Base-by-base conservation (phyloP, 2,888 invertebrate species). In the Matsumyia berberina region DNA sequence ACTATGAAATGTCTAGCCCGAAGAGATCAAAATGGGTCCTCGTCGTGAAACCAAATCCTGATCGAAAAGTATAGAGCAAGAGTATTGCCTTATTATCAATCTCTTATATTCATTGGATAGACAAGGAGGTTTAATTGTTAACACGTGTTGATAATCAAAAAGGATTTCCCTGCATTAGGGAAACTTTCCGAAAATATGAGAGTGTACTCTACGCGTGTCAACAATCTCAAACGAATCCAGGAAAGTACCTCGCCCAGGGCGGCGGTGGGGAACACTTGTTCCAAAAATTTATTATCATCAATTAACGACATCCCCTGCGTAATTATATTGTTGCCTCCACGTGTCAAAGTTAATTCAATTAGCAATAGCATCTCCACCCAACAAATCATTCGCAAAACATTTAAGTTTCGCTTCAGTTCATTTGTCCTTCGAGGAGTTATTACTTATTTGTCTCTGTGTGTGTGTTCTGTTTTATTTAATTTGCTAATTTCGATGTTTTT, bases 301-400 rank as follows among this genome's bases (percentile, higher is more conserved):
- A 62, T 44, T 46, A 62, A 46, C 44, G 46, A 62, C 12, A 62
- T 58, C 39, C 39, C 24, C 19, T 12, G 39, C 58, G 19, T 58
- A 58, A 39, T 62, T 31, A 44, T 12, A 58, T 44, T 44, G 11
- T 44, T 64, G 64, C 46, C 35, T 35, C 5, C 64, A 64, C 46
- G 64, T 64, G 64, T 49, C 64, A 64, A 64, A 35, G 17, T 49
- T 49, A 46, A 64, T 49, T 64, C 35, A 19, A 64, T 64, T 64
- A 46, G n/a, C 49, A 49, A 24, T 2, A 12, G 19, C 19, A n/a
- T 12, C 49, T 19, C 35, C 46, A 19, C 19, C 29, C 64, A 64
- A n/a, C 19, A 49, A 64, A 64, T 24, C 24, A 49, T 49, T 64
- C 9, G 60, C 46, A 64, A 64, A 64, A 49, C 35, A 35, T 49